Evolutionary conservation across 30 jellyfish, hydroid and myxozoan genomes (phyloP), one percentile per base, ranked within the genome.

Genomic region (Calvadosia cruxmelitensis): DNA sequence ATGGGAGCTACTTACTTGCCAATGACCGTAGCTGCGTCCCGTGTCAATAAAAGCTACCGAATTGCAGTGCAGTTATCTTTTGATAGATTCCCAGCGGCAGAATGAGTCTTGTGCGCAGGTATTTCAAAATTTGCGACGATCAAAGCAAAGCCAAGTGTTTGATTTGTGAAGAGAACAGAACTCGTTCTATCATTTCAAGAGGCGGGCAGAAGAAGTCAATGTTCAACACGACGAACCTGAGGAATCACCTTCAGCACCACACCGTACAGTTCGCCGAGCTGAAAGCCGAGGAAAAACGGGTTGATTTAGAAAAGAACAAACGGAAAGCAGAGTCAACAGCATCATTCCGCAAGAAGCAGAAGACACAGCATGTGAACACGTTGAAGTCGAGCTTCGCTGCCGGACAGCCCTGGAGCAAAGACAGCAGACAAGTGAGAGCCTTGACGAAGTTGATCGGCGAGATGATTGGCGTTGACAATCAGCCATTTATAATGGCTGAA

Each of bases 381-480:
- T 74, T 66, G 3, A 68, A 66, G 23, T 74, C 70, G 23, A 0
- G 80, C 31, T 65, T 66, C 27, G 3, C 63, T 1, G 70, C 81
- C 33, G 53, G 26, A 72, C 67, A 36, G 35, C 53, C 57, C 42
- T 67, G 63, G 90, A 81, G 68, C 71, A 77, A 52, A 12, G 68
- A 53, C 33, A 78, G 67, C 36, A 35, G 16, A 35, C 76, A 34
- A 52, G 61, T 76, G 31, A 67, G 2, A 29, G 81, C 65, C 29
- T 67, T 77, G 1, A 20, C 81, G 0, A 71, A 34, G 50, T 33
- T 67, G 68, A 80, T 42, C 69, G 48, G 66, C 35, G 57, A 63
- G 52, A 80, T 80, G 86, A 71, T 50, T 73, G 86, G 68, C 27
- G 29, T 64, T 49, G 93, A 80, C 35, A 72, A 80, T 34, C 93